Base-by-base conservation (phyloP, 2,888 invertebrate genomes). In the Hemaris fuciformis region DNA sequence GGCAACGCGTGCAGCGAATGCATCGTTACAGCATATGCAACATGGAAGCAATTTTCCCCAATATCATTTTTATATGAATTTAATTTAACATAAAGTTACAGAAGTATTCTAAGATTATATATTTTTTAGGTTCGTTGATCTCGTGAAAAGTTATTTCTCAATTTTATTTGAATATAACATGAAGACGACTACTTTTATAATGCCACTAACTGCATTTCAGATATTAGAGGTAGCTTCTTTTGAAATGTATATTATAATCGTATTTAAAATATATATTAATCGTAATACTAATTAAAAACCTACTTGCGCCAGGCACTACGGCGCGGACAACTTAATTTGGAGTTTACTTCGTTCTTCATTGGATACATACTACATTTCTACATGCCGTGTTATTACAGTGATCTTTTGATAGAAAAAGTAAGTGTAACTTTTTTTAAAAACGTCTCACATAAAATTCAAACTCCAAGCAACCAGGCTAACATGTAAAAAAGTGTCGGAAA, bases 351-450 rank as follows among this genome's bases (percentile, higher is more conserved):
- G 23, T 84, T 84, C 66, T 83, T 80, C 59, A 59, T 69, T 8
- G 79, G 75, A 3, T 64, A 71, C 25, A 66, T 79, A 41, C 61
- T 87, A 43, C 83, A 87, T 65, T 86, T 87, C 59, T 83, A 77
- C 60, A 74, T 86, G 57, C 90, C 89, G 0, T 88, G 88, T 65
- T 88, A 84, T 65, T 90, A 83, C 63, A 84, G 89, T 59, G 82
- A 88, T 62, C 67, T 83, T n/a, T 74, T 91, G 3, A 82, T 87
- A 77, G 86, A 88, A 67, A 82, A 77, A 79, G 90, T 89, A 74
- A 60, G 59, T 57, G 41, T 22, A 46, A 27, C 62, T 6, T 45
- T 34, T 15, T 13, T 8, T 59, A 38, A 3, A 1, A 13, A 38
- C 25, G 45, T 15, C 18, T 27, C 22, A 15, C 10, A 2, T 42